phyloP scores from a whole-genome alignment of 2,113 vertebrate genomes.

The Aphyosemion australe region DNA sequence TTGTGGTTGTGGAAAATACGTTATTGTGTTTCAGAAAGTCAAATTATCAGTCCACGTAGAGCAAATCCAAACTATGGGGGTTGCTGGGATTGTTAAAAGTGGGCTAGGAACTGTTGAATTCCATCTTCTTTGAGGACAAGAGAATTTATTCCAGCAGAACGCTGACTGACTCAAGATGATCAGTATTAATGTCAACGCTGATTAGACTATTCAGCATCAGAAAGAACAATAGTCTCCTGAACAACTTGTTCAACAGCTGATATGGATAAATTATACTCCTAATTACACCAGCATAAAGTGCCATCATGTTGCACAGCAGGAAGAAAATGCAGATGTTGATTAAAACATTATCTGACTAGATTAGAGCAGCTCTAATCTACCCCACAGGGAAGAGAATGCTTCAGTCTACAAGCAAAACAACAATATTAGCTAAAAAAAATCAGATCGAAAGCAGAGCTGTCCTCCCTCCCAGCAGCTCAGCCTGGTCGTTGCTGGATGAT shows the following conservation, averaged over 20 bases:
- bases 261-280: slow-evolving; percentile 32
- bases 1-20: not conserved
- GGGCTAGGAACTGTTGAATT: too few species aligned
- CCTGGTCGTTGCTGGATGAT: slow-evolving; percentile 45
- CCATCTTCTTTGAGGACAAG: too few species aligned
- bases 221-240: slow-evolving; percentile 8
- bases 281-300: slow-evolving; percentile 42
- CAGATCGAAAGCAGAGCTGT: slow-evolving; percentile 15
- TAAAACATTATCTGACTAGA: slow-evolving; percentile 63
- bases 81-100: not conserved
- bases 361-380: slow-evolving; percentile 53
- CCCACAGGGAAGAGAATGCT: slow-evolving; percentile 33
- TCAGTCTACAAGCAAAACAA: slow-evolving; percentile 46
- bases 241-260: slow-evolving; percentile 5
- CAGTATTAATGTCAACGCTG: not conserved
- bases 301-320: slow-evolving; percentile 36
- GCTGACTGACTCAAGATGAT: not conserved
- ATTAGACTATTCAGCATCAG: slow-evolving; percentile 5
- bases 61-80: not conserved
- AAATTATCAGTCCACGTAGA: not conserved
- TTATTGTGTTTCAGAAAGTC: not conserved
- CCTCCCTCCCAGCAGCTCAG: slow-evolving; percentile 34
- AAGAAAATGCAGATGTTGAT: slow-evolving; percentile 60
- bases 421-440: slow-evolving; percentile 29
- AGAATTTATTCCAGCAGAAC: too few species aligned